Base-by-base conservation (phyloP, 2,113 vertebrate genomes). In the Phalacrocorax pelagicus region DNA sequence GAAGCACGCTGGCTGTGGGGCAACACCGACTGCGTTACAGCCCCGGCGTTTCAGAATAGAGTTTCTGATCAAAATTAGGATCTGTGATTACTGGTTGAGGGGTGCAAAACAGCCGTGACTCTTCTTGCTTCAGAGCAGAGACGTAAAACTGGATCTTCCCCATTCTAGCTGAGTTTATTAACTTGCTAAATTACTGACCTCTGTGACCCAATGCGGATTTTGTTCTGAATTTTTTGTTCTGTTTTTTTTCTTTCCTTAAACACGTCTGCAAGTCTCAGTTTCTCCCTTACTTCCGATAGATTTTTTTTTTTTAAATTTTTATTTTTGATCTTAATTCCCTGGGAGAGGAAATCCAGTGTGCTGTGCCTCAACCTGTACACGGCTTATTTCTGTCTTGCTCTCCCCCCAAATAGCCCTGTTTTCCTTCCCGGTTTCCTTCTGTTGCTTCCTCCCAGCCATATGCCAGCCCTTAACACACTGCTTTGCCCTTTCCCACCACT, bases 1-100 rank as follows among this genome's bases (percentile, higher is more conserved):
- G 8, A 4, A 26, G 36, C 7, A 0, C 0, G 17, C 4, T 19
- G 38, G 22, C 2, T 11, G 38, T 11, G 38, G 22, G 8, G 61
- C 38, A 13, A 54, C 54, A 1, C 27, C 15, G 44, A 7, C 3
- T 7, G 0, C 10, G 1, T 4, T 4, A 12, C 11, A 21, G 12
- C 2, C 0, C 2, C 36, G 16, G 7, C 2, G n/a, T 19, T 49
- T 34, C 22, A 15, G 32, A 22, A 11, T 16, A 5, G 2, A 7
- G 6, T 13, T 32, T 47, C 30, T 30, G 57, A 26, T 24, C 23
- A 14, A 30, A 62, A 11, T 13, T 6, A 21, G 13, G 12, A 17
- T 19, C 44, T 15, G 29, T 6, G 47, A 4, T 13, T 42, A 5
- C 11, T 11, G 36, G 5, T 15, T 5, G 18, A 15, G 63, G 63